Evolutionary conservation across 2,113 vertebrate genomes (phyloP), one percentile per base, ranked within the genome.

Genomic region (Takifugu flavidus): DNA sequence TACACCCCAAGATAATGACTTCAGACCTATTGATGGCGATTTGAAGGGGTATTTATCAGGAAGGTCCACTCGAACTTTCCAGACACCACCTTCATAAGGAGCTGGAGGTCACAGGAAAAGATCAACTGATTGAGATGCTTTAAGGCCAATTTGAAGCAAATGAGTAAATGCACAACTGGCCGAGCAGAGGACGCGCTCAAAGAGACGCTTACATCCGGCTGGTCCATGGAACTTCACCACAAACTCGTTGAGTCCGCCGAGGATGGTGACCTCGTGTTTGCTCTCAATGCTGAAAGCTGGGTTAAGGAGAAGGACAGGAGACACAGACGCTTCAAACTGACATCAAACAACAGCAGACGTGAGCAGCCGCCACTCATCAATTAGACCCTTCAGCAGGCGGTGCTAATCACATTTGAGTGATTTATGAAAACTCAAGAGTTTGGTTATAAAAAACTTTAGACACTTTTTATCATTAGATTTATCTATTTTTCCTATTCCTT

Each of bases 31-130:
- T 82, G 97, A 99, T 4, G 97, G 97, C 72, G 97, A 99, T 89
- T 99, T 99, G 91, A 99, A 99, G 73, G 97, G 97, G 71, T 99
- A 99, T 94, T 98, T 99, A 86, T 99, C 97, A 69, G 97, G 97
- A 81, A 99, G 93, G 88, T 99, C 97, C 82, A 99, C 97, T 85
- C 97, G 89, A 74, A 99, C 97, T 91, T 99, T 99, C 97, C 97
- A 99, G 6, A 99, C 96, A 28, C 97, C 97, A 13, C 93, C 95
- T 93, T 99, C 97, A 54, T 99, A 99, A 0, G 96, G 93, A 63
- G 97, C 97, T 99, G 70, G 2, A 25, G 29, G 70, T 43, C 49
- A 50, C 57, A 58, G 2, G 29, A 46, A 13, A 52, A 39, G n/a
- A 65, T 31, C 2, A 29, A 43, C 3, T n/a, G 3, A 56, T 0